These are phyloP conservation scores for Netelia virgata DNA, from an alignment of 2,888 invertebrate genomes.

Conservation along the genomic window DNA sequence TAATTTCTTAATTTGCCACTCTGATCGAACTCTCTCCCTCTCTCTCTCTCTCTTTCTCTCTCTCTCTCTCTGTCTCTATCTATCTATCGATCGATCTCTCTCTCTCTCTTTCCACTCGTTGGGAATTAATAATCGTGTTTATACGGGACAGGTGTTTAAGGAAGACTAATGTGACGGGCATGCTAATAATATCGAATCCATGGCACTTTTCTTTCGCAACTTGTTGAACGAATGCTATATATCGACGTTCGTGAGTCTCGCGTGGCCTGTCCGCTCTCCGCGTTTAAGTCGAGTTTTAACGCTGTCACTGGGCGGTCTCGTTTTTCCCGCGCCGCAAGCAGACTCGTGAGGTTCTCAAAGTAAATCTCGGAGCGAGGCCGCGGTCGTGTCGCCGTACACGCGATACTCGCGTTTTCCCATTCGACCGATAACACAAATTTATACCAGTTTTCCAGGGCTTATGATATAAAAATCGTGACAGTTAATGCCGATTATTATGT, in stretches of 20 bases:
- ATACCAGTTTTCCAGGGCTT: constrained; percentile 33
- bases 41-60: constrained; percentile 8
- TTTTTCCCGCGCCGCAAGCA: constrained; percentile 40
- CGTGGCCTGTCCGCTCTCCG: constrained; percentile 27
- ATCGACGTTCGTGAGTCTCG: constrained; percentile 44
- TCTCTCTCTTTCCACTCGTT: constrained; percentile 51
- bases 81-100: background rate
- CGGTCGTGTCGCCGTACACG: constrained; percentile 41
- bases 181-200: constrained; percentile 60
- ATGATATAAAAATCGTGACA: constrained; percentile 18
- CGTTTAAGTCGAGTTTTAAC: constrained; percentile 51
- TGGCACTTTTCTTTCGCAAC: constrained; percentile 61
- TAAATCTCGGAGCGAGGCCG: constrained; percentile 50
- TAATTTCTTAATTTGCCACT: constrained; percentile 67
- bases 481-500: constrained; percentile 22
- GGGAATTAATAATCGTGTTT: constrained; percentile 62
- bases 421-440: constrained; percentile 53
- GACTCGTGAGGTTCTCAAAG: constrained; percentile 57
- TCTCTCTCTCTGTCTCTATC: background rate
- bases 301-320: constrained; percentile 55
- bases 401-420: constrained; percentile 40
- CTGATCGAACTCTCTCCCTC: constrained; percentile 1
- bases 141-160: constrained; percentile 64
- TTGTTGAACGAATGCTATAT: constrained; percentile 51
- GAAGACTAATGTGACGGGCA: constrained; percentile 67